Conservation (phyloP, 2,797 vertebrate genomes). For the Arnoldichthys spilopterus region DNA sequence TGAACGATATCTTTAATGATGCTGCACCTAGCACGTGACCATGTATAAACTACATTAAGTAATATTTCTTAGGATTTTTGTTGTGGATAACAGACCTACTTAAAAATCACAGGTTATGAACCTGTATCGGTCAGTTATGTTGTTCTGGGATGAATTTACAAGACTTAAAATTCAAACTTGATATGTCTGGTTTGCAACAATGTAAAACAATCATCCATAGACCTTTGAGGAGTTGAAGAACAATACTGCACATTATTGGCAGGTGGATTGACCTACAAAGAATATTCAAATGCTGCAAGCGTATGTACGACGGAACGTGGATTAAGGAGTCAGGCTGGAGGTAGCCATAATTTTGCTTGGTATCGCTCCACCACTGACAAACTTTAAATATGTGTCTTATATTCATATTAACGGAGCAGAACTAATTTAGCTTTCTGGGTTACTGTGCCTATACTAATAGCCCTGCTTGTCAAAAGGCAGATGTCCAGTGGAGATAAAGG, state of each 20-base stretch:
- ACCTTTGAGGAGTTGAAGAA: not conserved
- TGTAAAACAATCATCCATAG: not conserved
- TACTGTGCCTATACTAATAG: not conserved
- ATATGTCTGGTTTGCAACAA: not conserved
- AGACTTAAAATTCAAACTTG: not conserved
- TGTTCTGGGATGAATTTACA: not conserved
- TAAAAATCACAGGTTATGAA: not conserved
- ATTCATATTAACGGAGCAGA: not conserved
- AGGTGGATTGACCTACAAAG: not conserved
- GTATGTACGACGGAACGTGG: not conserved
- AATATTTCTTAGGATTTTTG: not conserved
- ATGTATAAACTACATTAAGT: not conserved
- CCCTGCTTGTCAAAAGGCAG: not conserved
- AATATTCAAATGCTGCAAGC: not conserved
- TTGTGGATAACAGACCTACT: not conserved
- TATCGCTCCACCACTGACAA: not conserved
- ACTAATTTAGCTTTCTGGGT: not conserved
- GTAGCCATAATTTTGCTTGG: not conserved
- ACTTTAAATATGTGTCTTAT: not conserved
- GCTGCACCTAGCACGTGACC: not conserved
- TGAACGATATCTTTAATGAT: not conserved
- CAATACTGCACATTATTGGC: conserved; percentile 4
- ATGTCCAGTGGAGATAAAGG: not conserved
- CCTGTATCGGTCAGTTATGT: not conserved
- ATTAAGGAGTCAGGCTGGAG: not conserved